Conservation (phyloP, 2,797 vertebrate genomes). For the Pangasius djambal region DNA sequence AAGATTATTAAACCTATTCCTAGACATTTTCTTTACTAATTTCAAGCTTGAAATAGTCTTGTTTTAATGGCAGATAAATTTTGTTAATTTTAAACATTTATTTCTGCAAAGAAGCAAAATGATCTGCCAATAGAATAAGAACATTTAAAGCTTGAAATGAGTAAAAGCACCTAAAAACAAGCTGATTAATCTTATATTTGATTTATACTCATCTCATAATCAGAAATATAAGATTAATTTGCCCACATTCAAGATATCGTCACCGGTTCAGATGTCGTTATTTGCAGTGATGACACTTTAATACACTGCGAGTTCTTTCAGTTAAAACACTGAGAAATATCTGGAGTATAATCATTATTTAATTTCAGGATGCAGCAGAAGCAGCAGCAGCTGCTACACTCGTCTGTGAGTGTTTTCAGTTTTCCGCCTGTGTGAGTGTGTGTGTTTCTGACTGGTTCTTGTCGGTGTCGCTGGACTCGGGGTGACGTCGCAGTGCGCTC, state of each 20-base stretch:
- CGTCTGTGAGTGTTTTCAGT: too few relatives aligned
- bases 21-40: background rate
- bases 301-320: background rate
- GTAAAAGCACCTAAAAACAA: background rate
- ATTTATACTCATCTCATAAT: background rate
- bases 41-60: background rate
- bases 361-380: background rate
- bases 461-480: conserved; percentile 1
- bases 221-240: background rate
- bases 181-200: background rate
- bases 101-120: too few relatives aligned
- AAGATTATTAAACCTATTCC: background rate
- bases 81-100: too few relatives aligned
- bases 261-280: too few relatives aligned
- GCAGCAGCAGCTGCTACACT: background rate
- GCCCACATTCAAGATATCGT: too few relatives aligned
- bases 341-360: background rate
- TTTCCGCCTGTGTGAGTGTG: background rate
- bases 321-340: background rate
- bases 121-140: too few relatives aligned
- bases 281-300: background rate
- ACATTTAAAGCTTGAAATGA: too few relatives aligned
- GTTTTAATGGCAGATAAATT: too few relatives aligned
- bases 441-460: conserved; percentile 24
- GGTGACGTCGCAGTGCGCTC: conserved; percentile 63